phyloP scores from a whole-genome alignment of 2,888 invertebrate genomes.

The Zelleria hepariella region DNA sequence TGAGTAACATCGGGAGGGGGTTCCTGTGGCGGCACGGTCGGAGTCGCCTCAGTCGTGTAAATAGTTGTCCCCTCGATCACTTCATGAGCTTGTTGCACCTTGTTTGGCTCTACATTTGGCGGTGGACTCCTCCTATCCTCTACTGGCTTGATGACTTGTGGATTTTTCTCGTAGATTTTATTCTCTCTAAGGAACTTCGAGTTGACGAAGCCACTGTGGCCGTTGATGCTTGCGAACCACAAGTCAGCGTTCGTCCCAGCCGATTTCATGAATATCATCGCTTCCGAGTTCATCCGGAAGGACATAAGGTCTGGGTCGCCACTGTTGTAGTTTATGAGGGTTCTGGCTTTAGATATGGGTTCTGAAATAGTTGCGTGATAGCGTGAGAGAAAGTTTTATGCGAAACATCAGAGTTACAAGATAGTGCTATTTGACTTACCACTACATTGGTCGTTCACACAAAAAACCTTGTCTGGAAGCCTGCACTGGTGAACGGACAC shows the following conservation, averaged over 20 bases:
- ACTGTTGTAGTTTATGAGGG: constrained; percentile 70
- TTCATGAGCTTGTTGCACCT: constrained; percentile 54
- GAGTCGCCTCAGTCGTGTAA: constrained; percentile 42
- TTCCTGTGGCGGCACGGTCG: constrained; percentile 4
- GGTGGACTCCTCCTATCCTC: constrained; percentile 16
- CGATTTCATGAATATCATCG: constrained; percentile 79
- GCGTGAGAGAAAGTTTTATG: constrained; percentile 11
- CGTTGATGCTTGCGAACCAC: constrained; percentile 80
- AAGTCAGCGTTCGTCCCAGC: constrained; percentile 73
- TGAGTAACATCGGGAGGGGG: not conserved
- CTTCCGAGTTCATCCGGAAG: constrained; percentile 69
- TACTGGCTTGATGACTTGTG: constrained; percentile 40
- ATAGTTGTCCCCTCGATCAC: constrained; percentile 80
- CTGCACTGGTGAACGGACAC: constrained; percentile 46
- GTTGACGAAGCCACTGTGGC: constrained; percentile 78
- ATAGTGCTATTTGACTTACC: constrained; percentile 57
- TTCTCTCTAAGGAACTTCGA: constrained; percentile 72
- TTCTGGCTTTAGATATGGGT: constrained; percentile 75
- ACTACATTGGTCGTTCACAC: constrained; percentile 79
- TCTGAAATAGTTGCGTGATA: constrained; percentile 50
- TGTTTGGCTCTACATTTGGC: constrained; percentile 41
- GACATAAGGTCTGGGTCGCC: constrained; percentile 72
- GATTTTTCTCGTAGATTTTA: constrained; percentile 56
- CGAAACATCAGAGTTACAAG: constrained; percentile 20
- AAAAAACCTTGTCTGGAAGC: constrained; percentile 78